These are phyloP conservation scores for Drosophila austrosaltans DNA, from an alignment of 2,888 invertebrate species.

Conservation along the genomic window DNA sequence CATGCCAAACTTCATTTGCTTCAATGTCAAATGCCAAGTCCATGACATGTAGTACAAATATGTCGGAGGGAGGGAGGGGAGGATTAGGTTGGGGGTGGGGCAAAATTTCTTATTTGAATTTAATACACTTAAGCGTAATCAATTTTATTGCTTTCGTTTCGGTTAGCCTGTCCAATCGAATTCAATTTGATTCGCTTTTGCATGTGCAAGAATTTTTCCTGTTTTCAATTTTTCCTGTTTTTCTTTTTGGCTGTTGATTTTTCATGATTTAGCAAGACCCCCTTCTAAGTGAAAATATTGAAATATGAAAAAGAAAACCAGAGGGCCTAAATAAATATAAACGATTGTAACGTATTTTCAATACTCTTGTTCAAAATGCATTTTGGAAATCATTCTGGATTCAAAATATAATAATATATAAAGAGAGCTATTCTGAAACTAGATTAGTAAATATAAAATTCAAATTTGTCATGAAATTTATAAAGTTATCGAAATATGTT, in stretches of 20 bases:
- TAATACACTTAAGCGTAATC: slow-evolving; percentile 76
- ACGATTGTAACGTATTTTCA: not conserved
- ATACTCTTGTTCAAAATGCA: slow-evolving; percentile 1
- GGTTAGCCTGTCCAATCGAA: slow-evolving; percentile 73
- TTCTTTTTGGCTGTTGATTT: slow-evolving; percentile 8
- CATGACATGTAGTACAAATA: not conserved
- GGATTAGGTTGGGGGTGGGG: not conserved
- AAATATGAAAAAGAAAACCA: slow-evolving; percentile 29
- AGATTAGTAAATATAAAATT: too few relatives aligned
- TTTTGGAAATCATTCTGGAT: too few relatives aligned
- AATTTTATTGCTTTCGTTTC: slow-evolving; percentile 75
- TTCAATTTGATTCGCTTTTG: slow-evolving; percentile 74
- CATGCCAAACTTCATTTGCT: slow-evolving; percentile 63
- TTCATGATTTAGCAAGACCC: slow-evolving; percentile 32
- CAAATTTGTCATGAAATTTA: too few relatives aligned
- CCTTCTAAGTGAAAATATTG: slow-evolving; percentile 10
- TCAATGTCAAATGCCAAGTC: slow-evolving; percentile 52
- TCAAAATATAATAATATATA: too few relatives aligned
- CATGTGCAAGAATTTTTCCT: slow-evolving; percentile 38
- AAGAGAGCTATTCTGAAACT: too few relatives aligned
- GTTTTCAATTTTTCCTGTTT: slow-evolving; percentile 19
- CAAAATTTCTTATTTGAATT: slow-evolving; percentile 63
- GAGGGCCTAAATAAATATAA: slow-evolving; percentile 3
- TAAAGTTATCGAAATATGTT: too few relatives aligned
- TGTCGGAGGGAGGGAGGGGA: too few relatives aligned